Evolutionary conservation across 2,888 invertebrate species (phyloP).

Genomic region (Scaptomyza parva): DNA sequence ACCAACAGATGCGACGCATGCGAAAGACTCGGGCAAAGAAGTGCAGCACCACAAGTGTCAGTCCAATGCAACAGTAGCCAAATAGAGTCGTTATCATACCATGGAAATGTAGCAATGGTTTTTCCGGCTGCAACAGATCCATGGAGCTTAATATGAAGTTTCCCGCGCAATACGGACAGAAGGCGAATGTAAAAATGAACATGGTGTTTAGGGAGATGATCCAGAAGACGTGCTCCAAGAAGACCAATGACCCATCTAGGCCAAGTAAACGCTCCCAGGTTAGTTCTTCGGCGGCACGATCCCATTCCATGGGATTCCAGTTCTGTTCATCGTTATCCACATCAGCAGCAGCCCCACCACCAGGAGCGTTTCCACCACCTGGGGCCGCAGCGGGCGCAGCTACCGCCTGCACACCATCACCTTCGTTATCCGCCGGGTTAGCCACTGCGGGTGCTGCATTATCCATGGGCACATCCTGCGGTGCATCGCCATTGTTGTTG

Average conservation of each 20-base stretch:
- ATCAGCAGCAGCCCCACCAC: conserved; percentile 84
- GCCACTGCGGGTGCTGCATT: conserved; percentile 86
- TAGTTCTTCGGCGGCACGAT: conserved; percentile 97
- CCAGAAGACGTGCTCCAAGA: conserved; percentile 99
- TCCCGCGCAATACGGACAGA: conserved; percentile 98
- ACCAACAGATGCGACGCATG: conserved; percentile 91
- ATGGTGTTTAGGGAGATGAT: conserved; percentile 98
- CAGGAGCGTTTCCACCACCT: conserved; percentile 85
- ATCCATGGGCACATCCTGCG: conserved; percentile 82
- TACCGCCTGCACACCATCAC: conserved; percentile 85
- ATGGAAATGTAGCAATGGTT: conserved; percentile 92
- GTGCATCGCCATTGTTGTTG: conserved; percentile 79
- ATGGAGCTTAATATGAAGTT: conserved; percentile 91
- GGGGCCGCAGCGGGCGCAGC: conserved; percentile 86
- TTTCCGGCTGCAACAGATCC: conserved; percentile 85
- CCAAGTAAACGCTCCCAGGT: conserved; percentile 99
- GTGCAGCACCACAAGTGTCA: conserved; percentile 92
- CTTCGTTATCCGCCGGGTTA: conserved; percentile 84
- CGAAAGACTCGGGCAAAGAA: conserved; percentile 92
- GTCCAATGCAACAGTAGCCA: conserved; percentile 96
- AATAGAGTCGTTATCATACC: conserved; percentile 96
- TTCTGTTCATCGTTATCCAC: conserved; percentile 87
- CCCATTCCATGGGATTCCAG: conserved; percentile 99
- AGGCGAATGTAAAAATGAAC: conserved; percentile 98
- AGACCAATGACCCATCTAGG: conserved; percentile 97